Percentiles rank a stretch among this genome's conserved stretches.
These are phyloP conservation scores for Drosophila pseudotakahashii DNA, from an alignment of 2,888 invertebrate species.

Conservation along the genomic window DNA sequence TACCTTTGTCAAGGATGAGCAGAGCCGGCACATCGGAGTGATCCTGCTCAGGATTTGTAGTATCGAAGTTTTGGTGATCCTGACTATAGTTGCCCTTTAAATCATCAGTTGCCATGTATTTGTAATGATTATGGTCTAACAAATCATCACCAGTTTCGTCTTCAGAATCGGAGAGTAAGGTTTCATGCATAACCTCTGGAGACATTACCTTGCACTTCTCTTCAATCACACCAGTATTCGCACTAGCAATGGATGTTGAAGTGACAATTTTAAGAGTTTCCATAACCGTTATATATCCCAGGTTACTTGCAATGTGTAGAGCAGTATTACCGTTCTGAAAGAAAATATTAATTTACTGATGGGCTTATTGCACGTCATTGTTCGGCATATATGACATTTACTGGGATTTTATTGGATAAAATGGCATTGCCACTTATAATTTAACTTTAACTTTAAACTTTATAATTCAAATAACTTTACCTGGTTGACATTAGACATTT, in stretches of 20 bases:
- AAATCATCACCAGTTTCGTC: slow-evolving; percentile 95
- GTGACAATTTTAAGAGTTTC: slow-evolving; percentile 97
- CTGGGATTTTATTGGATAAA: no score
- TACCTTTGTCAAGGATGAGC: slow-evolving; percentile 53
- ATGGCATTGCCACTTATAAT: no score
- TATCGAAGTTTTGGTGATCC: slow-evolving; percentile 90
- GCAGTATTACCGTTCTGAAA: slow-evolving; percentile 97
- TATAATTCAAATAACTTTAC: no score
- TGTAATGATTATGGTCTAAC: slow-evolving; percentile 88
- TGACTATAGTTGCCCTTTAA: slow-evolving; percentile 88
- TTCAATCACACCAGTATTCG: slow-evolving; percentile 86
- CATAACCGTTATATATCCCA: slow-evolving; percentile 99
- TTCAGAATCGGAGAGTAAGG: slow-evolving; percentile 99
- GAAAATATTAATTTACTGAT: not conserved
- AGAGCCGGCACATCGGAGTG: slow-evolving; percentile 66
- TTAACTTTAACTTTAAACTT: no score
- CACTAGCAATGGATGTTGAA: slow-evolving; percentile 89
- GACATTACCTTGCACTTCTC: slow-evolving; percentile 99
- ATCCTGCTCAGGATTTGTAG: slow-evolving; percentile 87
- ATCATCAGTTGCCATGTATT: slow-evolving; percentile 92
- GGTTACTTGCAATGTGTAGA: slow-evolving; percentile 96
- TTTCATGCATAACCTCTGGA: slow-evolving; percentile 99
- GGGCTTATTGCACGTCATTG: no score
- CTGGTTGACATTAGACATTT: no score
- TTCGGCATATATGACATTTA: no score